Evolutionary conservation across 2,797 vertebrate genomes (phyloP), one percentile per base, ranked within the genome.

Genomic region (Garrulus glandarius): DNA sequence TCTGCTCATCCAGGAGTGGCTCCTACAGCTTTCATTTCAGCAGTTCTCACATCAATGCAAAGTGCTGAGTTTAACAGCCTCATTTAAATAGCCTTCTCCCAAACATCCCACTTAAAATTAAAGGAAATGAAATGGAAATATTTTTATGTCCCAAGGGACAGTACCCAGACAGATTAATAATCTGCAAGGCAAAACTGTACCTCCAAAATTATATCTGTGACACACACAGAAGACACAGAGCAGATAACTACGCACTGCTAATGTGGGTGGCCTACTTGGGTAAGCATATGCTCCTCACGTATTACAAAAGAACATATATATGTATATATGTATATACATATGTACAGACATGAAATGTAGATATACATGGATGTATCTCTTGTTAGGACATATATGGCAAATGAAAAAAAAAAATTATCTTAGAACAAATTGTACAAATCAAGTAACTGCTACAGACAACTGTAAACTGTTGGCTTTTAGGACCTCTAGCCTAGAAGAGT

Each of bases 171-270:
- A 77, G 74, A 75, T 11, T 57, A 57, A 65, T 34, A 34, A 95
- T 95, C 84, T 96, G 92, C 92, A 95, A 97, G 91, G 93, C 91
- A 96, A 97, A 97, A 52, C 63, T 34, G 19, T 50, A 46, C 71
- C 71, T 91, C 83, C 22, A 16, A 91, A 89, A 49, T 68, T 83
- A 64, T 32, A 68, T 53, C 7, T 3, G 69, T 69, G 65, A 77
- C 50, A 71, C 57, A 44, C 36, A 83, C 34, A 50, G 46, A 47
- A 47, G 43, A 70, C 24, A 41, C 3, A 7, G 15, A 34, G 19
- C 56, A 74, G 32, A 55, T 65, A 41, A 67, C 39, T 84, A 24
- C 0, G 0, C 3, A 3, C 32, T 85, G 71, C 65, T 85, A 30
- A n/a, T 34, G 44, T 79, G 60, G 23, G 70, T 59, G 60, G 41